These are phyloP conservation scores for Nematostella vectensis DNA, from an alignment of 92 coral and sea anemone genomes.

Conservation along the genomic window DNA sequence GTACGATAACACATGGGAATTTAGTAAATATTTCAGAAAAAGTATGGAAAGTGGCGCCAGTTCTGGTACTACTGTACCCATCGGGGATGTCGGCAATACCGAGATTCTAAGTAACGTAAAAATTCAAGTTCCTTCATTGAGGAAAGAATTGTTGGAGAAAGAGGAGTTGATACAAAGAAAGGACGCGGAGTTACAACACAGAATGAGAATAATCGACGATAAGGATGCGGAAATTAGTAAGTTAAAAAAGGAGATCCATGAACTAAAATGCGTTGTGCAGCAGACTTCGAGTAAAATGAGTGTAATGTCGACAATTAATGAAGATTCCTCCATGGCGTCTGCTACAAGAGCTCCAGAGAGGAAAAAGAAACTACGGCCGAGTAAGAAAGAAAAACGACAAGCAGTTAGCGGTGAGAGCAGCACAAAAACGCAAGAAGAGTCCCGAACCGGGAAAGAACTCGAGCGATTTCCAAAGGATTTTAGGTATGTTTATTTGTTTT, in stretches of 20 bases:
- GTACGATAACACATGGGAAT: too few species aligned
- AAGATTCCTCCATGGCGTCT: constrained; percentile 30
- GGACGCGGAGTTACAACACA: constrained; percentile 76
- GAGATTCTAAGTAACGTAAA: constrained; percentile 17
- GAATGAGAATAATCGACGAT: constrained; percentile 66
- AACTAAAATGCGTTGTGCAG: constrained; percentile 88
- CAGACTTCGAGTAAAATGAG: constrained; percentile 58
- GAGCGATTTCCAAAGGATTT: constrained; percentile 88
- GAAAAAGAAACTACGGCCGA: constrained; percentile 8
- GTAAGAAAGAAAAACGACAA: constrained; percentile 80
- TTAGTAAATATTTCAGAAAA: too few species aligned
- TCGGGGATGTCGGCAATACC: constrained; percentile 21
- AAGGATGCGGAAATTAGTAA: constrained; percentile 73
- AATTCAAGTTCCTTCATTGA: constrained; percentile 36
- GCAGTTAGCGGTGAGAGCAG: constrained; percentile 99
- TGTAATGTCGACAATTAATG: constrained; percentile 52
- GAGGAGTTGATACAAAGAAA: constrained; percentile 81
- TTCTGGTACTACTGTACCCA: constrained; percentile 20
- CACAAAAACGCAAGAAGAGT: constrained; percentile 67
- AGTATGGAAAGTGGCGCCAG: constrained; percentile 85
- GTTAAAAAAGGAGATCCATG: constrained; percentile 88
- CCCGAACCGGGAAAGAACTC: constrained; percentile 72
- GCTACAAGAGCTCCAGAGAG: background rate
- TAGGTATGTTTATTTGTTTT: constrained; percentile 37
- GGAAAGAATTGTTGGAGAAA: constrained; percentile 65